These are phyloP conservation scores for Scylla paramamosain DNA, from an alignment of 1,140 invertebrate species.

Conservation along the genomic window DNA sequence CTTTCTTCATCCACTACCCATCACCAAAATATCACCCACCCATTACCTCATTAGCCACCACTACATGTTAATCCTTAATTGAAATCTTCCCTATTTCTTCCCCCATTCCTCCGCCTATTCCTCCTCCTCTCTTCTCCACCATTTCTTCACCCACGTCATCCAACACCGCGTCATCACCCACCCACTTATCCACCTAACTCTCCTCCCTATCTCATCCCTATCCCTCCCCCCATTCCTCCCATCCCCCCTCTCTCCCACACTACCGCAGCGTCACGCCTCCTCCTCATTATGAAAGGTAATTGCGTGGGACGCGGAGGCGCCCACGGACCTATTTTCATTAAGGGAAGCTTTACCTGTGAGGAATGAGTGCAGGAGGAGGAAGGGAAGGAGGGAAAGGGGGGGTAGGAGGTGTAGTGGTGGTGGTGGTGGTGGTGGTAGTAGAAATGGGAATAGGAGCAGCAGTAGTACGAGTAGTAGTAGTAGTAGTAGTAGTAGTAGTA, in stretches of 20 bases:
- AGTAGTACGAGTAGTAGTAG: not conserved
- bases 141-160: no score
- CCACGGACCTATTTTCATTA: not conserved
- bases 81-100: no score
- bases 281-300: not conserved
- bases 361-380: not conserved
- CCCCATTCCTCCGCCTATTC: no score
- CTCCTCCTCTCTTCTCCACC: no score
- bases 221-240: no score
- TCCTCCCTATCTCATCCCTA: no score
- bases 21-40: no score
- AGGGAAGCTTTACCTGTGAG: not conserved
- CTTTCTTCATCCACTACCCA: no score
- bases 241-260: not conserved
- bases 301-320: not conserved
- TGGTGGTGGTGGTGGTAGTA: not conserved
- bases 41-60: no score
- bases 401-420: not conserved
- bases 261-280: not conserved
- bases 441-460: not conserved
- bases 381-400: not conserved
- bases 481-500: constrained; percentile 5
- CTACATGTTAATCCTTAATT: no score
- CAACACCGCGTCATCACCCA: no score
- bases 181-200: no score